These are phyloP conservation scores for Glossophaga mutica DNA, from an alignment of 2,797 vertebrate species.

Conservation along the genomic window DNA sequence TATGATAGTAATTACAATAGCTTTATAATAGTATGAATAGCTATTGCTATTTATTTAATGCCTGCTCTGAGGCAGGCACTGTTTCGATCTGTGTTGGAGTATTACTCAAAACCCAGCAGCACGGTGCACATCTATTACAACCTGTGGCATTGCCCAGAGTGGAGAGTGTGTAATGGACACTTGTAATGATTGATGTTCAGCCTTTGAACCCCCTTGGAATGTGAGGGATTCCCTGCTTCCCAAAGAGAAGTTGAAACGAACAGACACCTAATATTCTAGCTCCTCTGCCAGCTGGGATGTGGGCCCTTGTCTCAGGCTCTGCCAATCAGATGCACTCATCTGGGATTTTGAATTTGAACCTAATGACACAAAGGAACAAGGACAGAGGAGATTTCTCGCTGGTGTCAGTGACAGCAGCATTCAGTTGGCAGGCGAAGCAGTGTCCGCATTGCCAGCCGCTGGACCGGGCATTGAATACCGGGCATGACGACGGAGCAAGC, in stretches of 20 bases:
- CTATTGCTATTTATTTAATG: not conserved
- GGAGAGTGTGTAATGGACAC: not conserved
- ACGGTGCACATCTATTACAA: not conserved
- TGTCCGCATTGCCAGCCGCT: slow-evolving; percentile 23
- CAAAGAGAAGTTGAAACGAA: not conserved
- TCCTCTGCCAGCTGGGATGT: slow-evolving; percentile 22
- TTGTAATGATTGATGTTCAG: not conserved
- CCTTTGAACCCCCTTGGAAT: not conserved
- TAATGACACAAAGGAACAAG: slow-evolving; percentile 65
- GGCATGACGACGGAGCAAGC: not conserved
- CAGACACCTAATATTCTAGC: not conserved
- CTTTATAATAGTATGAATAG: not conserved
- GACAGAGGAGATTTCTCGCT: slow-evolving; percentile 51
- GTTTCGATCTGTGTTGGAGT: not conserved
- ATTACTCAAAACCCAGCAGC: not conserved
- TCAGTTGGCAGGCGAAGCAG: slow-evolving; percentile 47
- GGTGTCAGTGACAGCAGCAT: slow-evolving; percentile 46
- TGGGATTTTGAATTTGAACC: slow-evolving; percentile 67
- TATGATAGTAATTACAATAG: not conserved
- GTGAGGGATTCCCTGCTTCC: not conserved
- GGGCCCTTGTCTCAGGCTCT: slow-evolving; percentile 37
- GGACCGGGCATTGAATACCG: slow-evolving; percentile 1
- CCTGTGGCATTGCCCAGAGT: not conserved
- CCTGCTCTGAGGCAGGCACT: not conserved
- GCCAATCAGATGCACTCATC: slow-evolving; percentile 68